Conservation (phyloP, 2,797 vertebrate species). For the Rhinichthys osculus region DNA sequence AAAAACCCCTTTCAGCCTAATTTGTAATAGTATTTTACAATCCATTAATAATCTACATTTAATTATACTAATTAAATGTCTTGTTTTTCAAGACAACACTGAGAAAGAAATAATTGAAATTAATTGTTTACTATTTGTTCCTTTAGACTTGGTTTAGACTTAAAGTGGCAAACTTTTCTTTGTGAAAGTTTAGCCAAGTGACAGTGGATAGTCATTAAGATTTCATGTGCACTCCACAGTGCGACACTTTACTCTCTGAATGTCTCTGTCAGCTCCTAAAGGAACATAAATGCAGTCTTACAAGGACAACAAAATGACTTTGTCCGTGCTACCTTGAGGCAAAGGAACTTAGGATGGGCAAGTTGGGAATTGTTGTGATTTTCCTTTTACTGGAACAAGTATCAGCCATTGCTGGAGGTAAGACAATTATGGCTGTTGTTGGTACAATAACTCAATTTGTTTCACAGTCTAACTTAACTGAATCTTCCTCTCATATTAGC, state of each 20-base stretch:
- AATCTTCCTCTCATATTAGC: slow-evolving; percentile 58
- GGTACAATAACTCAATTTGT: background rate
- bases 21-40: background rate
- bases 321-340: slow-evolving; percentile 63
- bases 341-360: slow-evolving; percentile 69
- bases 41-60: background rate
- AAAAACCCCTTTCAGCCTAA: background rate
- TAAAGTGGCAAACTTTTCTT: slow-evolving; percentile 37
- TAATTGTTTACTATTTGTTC: background rate
- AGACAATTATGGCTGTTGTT: slow-evolving; percentile 56
- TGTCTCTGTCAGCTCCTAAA: slow-evolving; percentile 51
- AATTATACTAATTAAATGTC: background rate
- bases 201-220: slow-evolving; percentile 75
- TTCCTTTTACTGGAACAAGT: slow-evolving; percentile 70
- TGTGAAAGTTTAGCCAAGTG: slow-evolving; percentile 70
- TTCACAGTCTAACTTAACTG: background rate
- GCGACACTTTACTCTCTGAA: slow-evolving; percentile 72
- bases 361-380: slow-evolving; percentile 68
- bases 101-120: background rate
- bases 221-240: slow-evolving; percentile 73
- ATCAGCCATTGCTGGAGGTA: slow-evolving; percentile 70
- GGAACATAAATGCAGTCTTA: slow-evolving; percentile 47
- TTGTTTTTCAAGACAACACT: background rate
- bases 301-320: slow-evolving; percentile 59
- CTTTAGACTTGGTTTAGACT: slow-evolving; percentile 12